These are phyloP conservation scores for Pterostichus niger DNA, from an alignment of 2,888 invertebrate genomes.

Conservation along the genomic window DNA sequence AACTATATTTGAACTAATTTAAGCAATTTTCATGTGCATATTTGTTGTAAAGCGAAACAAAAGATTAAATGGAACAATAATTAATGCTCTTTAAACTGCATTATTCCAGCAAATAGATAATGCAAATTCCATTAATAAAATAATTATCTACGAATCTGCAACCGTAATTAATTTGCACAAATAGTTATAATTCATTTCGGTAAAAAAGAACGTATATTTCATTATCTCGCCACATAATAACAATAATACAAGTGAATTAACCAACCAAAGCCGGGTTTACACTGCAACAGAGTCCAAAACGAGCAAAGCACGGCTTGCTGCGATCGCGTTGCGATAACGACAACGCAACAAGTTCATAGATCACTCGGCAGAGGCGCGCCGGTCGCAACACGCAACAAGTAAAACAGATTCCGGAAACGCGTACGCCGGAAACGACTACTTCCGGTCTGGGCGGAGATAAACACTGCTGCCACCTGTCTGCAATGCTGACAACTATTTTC, in stretches of 20 bases:
- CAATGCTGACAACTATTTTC: slow-evolving; percentile 45
- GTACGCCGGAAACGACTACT: slow-evolving; percentile 61
- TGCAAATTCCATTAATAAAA: slow-evolving; percentile 47
- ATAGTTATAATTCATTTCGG: slow-evolving; percentile 2
- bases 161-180: slow-evolving; percentile 29
- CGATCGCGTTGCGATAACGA: slow-evolving; percentile 25
- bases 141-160: slow-evolving; percentile 35
- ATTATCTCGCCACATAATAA: neutral
- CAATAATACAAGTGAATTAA: neutral
- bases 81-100: slow-evolving; percentile 49
- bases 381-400: slow-evolving; percentile 61
- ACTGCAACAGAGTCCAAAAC: neutral
- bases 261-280: slow-evolving; percentile 20
- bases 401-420: slow-evolving; percentile 55
- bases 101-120: slow-evolving; percentile 27
- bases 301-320: neutral
- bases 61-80: slow-evolving; percentile 54
- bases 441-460: slow-evolving; percentile 55
- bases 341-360: slow-evolving; percentile 62
- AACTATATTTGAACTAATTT: slow-evolving; percentile 49
- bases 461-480: slow-evolving; percentile 51
- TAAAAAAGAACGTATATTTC: neutral
- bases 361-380: slow-evolving; percentile 48
- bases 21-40: slow-evolving; percentile 13
- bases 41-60: slow-evolving; percentile 21